These are phyloP conservation scores for Rugalucina vietnamica DNA, from an alignment of 2,888 invertebrate species.

Conservation along the genomic window DNA sequence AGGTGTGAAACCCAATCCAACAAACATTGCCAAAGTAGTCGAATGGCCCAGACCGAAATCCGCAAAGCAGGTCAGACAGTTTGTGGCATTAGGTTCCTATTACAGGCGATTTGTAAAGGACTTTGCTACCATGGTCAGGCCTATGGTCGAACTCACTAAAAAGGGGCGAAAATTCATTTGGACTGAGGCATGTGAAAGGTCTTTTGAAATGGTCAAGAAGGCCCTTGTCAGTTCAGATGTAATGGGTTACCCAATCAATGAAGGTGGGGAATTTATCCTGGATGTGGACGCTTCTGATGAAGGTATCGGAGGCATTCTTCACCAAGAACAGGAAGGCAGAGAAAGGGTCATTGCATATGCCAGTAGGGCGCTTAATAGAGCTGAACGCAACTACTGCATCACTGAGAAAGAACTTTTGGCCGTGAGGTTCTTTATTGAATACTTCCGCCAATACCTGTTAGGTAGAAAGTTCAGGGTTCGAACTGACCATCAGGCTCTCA, in stretches of 20 bases:
- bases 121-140: conserved; percentile 27
- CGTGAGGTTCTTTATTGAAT: conserved; percentile 17
- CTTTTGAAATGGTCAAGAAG: conserved; percentile 1
- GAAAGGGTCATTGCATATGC: conserved; percentile 27
- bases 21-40: conserved; percentile 12
- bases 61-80: conserved; percentile 23
- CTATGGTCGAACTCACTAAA: conserved; percentile 27
- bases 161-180: conserved; percentile 15
- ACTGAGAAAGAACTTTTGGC: conserved; percentile 26
- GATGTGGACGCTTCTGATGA: conserved; percentile 53
- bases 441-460: conserved; percentile 19
- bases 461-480: conserved; percentile 22
- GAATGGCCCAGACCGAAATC: conserved; percentile 15
- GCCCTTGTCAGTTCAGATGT: conserved; percentile 5
- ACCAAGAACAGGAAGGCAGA: conserved; percentile 36
- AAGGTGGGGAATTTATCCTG: conserved; percentile 38
- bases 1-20: conserved; percentile 22
- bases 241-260: conserved; percentile 19
- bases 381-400: conserved; percentile 23
- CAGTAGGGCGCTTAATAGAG: conserved; percentile 13
- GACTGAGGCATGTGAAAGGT: conserved; percentile 8
- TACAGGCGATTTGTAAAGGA: conserved; percentile 22
- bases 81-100: conserved; percentile 24
- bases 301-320: conserved; percentile 54
- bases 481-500: conserved; percentile 33